phyloP scores from a whole-genome alignment of 1,140 invertebrate genomes.

The Neodiprion virginianus region DNA sequence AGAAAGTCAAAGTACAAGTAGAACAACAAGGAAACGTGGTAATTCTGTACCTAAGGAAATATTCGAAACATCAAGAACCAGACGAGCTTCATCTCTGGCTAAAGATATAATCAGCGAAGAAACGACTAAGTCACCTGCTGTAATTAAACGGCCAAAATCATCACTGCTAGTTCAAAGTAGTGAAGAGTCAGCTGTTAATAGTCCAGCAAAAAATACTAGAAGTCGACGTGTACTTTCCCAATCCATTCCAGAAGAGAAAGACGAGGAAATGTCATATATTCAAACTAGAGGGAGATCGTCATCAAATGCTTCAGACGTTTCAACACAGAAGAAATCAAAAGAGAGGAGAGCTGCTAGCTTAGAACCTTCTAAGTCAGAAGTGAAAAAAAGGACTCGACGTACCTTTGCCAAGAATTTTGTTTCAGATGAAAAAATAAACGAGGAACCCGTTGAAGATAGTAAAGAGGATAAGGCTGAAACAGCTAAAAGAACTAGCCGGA shows the following conservation, averaged over 20 bases:
- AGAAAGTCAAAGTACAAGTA: neutral
- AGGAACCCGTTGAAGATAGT: constrained; percentile 15
- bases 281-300: constrained; percentile 23
- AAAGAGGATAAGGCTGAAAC: constrained; percentile 15
- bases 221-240: constrained; percentile 40
- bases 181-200: constrained; percentile 17
- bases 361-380: constrained; percentile 27
- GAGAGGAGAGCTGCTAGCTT: constrained; percentile 45
- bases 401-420: constrained; percentile 25
- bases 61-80: constrained; percentile 5
- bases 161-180: neutral
- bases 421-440: constrained; percentile 33
- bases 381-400: constrained; percentile 22
- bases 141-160: neutral
- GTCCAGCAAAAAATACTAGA: constrained; percentile 34
- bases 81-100: neutral
- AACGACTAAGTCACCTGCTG: neutral
- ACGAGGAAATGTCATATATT: constrained; percentile 36
- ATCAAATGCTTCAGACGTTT: neutral
- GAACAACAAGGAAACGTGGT: constrained; percentile 30
- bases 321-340: constrained; percentile 16
- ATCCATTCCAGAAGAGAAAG: constrained; percentile 44
- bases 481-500: constrained; percentile 27
- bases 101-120: constrained; percentile 15
- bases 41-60: constrained; percentile 43